phyloP scores from a whole-genome alignment of 92 coral and sea anemone species.

The Parazoanthus darwini region DNA sequence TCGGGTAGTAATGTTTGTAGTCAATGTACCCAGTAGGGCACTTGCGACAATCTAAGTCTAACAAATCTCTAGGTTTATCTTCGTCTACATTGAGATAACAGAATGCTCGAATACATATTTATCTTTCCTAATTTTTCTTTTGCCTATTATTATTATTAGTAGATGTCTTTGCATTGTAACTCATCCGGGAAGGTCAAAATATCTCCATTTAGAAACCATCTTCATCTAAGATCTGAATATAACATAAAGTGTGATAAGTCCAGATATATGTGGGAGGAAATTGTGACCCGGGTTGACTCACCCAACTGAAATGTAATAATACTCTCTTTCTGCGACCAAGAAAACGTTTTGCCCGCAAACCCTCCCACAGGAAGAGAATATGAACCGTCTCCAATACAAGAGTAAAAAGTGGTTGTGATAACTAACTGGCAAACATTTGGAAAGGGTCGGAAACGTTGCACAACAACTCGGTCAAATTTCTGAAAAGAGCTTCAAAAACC shows the following conservation, averaged over 20 bases:
- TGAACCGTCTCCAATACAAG: not conserved
- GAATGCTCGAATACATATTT: not conserved
- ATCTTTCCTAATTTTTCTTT: not conserved
- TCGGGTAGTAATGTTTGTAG: not conserved
- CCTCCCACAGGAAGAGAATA: slow-evolving; percentile 23
- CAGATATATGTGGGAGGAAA: slow-evolving; percentile 14
- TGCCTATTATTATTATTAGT: slow-evolving; percentile 11
- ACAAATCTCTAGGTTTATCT: not conserved
- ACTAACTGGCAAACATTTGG: not conserved
- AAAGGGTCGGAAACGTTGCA: not conserved
- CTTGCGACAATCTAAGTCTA: not conserved
- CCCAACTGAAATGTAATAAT: not conserved
- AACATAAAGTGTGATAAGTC: not conserved
- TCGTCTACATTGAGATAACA: not conserved
- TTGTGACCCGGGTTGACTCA: slow-evolving; percentile 20
- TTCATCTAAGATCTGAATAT: not conserved
- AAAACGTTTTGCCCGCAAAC: not conserved
- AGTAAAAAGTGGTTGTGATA: not conserved
- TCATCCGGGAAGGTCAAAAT: not conserved
- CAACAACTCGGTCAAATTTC: not conserved
- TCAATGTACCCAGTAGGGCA: not conserved
- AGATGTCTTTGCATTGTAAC: slow-evolving; percentile 3
- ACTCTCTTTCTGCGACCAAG: slow-evolving; percentile 13
- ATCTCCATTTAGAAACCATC: not conserved
- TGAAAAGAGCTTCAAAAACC: not conserved